A percentile compares a stretch with the other conserved stretches of the same genome.
phyloP scores from a whole-genome alignment of 2,113 vertebrate genomes.

The Ailuropoda melanoleuca region DNA sequence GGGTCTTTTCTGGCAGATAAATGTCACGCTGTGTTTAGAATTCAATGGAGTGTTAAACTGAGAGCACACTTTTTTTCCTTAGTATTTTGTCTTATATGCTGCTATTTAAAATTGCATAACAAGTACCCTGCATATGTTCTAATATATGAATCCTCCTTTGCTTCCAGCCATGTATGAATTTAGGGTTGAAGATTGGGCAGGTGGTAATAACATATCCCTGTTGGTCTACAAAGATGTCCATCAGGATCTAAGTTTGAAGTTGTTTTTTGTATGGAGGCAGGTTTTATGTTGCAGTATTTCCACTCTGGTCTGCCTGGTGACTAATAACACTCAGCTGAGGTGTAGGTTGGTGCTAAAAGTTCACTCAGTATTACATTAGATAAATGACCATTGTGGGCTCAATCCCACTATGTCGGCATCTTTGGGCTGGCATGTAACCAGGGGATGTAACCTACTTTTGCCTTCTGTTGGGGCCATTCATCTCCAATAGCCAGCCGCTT shows the following conservation, averaged over 20 bases:
- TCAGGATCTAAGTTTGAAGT: slow-evolving; percentile 34
- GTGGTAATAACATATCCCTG: not conserved
- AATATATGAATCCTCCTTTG: not conserved
- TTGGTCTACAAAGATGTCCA: slow-evolving; percentile 31
- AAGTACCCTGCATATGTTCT: not conserved
- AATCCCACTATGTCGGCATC: slow-evolving; percentile 36
- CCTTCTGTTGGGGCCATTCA: slow-evolving; percentile 2
- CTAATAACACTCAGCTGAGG: slow-evolving; percentile 48
- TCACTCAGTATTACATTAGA: slow-evolving; percentile 49
- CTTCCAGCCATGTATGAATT: not conserved
- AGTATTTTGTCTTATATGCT: not conserved
- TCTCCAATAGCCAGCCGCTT: not conserved
- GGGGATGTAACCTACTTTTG: slow-evolving; percentile 34
- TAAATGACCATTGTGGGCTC: slow-evolving; percentile 42
- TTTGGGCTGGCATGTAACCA: slow-evolving; percentile 32
- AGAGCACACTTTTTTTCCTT: slow-evolving; percentile 18
- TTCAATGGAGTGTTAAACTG: slow-evolving; percentile 27
- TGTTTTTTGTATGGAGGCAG: slow-evolving; percentile 17
- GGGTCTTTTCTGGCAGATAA: slow-evolving; percentile 24
- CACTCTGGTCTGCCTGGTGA: slow-evolving; percentile 15
- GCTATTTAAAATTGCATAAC: slow-evolving; percentile 40
- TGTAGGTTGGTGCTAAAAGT: slow-evolving; percentile 51
- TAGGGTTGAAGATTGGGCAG: slow-evolving; percentile 4
- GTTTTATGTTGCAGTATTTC: slow-evolving; percentile 50
- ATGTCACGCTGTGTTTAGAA: slow-evolving; percentile 18